Evolutionary conservation across 2,888 invertebrate genomes (phyloP).

Genomic region (Luperina testacea): DNA sequence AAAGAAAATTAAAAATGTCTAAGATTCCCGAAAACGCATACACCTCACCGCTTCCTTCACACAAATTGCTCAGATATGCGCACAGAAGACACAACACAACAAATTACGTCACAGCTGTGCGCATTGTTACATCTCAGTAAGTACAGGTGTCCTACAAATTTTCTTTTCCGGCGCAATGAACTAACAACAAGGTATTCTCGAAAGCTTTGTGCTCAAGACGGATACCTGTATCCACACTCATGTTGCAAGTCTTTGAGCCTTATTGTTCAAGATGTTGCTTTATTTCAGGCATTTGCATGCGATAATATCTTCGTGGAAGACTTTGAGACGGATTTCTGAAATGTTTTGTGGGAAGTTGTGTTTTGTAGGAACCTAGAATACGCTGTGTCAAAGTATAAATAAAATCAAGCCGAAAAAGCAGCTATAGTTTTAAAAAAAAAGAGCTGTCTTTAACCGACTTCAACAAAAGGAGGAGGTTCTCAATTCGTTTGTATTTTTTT

Average conservation of each 20-base stretch:
- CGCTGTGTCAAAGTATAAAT: background rate
- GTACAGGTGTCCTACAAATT: slow-evolving; percentile 59
- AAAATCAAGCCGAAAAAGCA: background rate
- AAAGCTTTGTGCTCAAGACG: slow-evolving; percentile 63
- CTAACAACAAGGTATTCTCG: slow-evolving; percentile 59
- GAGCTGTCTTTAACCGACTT: too few species aligned
- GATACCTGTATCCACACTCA: slow-evolving; percentile 56
- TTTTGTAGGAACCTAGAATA: background rate
- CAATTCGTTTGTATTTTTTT: too few species aligned
- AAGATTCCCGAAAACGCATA: background rate
- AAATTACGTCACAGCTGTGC: slow-evolving; percentile 15
- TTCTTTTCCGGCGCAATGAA: slow-evolving; percentile 60
- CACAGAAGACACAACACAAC: slow-evolving; percentile 14
- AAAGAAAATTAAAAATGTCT: background rate
- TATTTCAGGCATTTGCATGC: slow-evolving; percentile 51
- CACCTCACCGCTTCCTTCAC: background rate
- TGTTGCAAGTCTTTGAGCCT: slow-evolving; percentile 54
- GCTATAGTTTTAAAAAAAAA: background rate
- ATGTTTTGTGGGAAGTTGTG: slow-evolving; percentile 5
- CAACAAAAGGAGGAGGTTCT: too few species aligned
- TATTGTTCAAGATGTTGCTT: slow-evolving; percentile 60
- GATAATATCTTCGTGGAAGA: slow-evolving; percentile 37
- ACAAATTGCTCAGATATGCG: slow-evolving; percentile 9
- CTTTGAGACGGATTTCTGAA: slow-evolving; percentile 39
- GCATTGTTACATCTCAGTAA: slow-evolving; percentile 45